Conservation (phyloP, 2,888 invertebrate genomes). For the Polymixis lichenea region DNA sequence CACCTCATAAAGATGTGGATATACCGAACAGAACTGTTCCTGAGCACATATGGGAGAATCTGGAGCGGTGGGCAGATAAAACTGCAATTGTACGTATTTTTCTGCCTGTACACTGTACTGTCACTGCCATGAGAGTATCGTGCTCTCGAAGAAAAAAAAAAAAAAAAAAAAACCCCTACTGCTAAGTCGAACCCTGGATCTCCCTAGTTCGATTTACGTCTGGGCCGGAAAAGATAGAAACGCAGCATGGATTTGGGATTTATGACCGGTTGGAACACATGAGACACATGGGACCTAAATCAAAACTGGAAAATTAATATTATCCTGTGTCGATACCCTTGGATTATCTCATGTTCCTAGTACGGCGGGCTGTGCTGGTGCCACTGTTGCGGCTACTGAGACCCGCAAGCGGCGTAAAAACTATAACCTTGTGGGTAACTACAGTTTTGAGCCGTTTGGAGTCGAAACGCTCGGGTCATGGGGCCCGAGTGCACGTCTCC, state of each 20-base stretch:
- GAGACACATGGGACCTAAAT: background rate
- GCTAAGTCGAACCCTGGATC: background rate
- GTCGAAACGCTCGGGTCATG: too few relatives aligned
- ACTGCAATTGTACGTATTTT: constrained; percentile 91
- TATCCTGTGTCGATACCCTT: too few relatives aligned
- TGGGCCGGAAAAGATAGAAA: background rate
- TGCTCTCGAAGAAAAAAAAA: too few relatives aligned
- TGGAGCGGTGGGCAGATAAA: constrained; percentile 92
- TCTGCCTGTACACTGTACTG: background rate
- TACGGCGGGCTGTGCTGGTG: too few relatives aligned
- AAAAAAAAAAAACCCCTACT: background rate
- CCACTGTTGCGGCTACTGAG: too few relatives aligned
- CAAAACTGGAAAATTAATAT: background rate
- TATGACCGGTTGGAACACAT: background rate
- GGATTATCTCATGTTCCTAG: too few relatives aligned
- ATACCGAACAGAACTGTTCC: constrained; percentile 89
- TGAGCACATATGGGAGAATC: constrained; percentile 91
- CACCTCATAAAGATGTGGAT: constrained; percentile 85
- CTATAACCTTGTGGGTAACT: too few relatives aligned
- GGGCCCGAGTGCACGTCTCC: too few relatives aligned
- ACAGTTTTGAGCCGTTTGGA: too few relatives aligned
- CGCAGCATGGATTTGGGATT: background rate
- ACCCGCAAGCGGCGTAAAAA: too few relatives aligned
- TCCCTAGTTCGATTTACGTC: background rate
- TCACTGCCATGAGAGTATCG: background rate